These are phyloP conservation scores for Pterophyllum scalare DNA, from an alignment of 2,113 vertebrate species.

Conservation along the genomic window DNA sequence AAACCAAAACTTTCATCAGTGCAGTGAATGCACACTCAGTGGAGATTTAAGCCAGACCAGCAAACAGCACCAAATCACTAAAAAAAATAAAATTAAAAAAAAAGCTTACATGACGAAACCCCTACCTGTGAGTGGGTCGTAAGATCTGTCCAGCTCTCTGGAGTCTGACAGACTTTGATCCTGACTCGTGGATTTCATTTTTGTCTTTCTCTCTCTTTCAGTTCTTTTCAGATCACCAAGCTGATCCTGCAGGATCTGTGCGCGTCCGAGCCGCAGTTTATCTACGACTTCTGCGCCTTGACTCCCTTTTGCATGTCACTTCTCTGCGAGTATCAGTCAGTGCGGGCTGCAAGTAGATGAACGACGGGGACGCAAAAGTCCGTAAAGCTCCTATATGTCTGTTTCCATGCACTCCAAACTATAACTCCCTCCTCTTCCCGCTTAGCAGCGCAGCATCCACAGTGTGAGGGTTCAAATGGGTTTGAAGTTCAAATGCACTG, in stretches of 20 bases:
- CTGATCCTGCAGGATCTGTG: constrained; percentile 21
- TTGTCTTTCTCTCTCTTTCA: not conserved
- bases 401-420: not conserved
- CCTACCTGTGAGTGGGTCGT: constrained; percentile 91
- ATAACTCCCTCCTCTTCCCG: not conserved
- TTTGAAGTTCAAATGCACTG: not conserved
- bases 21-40: not conserved
- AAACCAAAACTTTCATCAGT: not conserved
- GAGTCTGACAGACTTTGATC: constrained; percentile 91
- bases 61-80: not conserved
- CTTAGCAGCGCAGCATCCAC: constrained; percentile 15
- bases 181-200: constrained; percentile 88
- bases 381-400: not conserved
- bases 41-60: constrained; percentile 2
- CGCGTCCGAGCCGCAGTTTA: constrained; percentile 3
- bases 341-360: not conserved
- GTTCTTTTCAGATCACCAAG: constrained; percentile 9
- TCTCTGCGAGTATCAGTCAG: not conserved
- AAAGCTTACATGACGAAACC: not conserved
- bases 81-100: not conserved
- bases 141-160: constrained; percentile 90
- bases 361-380: not conserved
- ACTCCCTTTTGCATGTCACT: constrained; percentile 10
- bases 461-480: not conserved
- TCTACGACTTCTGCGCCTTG: constrained; percentile 15